Base-by-base conservation (phyloP, 2,113 vertebrate genomes). In the Alaudala cheleensis region DNA sequence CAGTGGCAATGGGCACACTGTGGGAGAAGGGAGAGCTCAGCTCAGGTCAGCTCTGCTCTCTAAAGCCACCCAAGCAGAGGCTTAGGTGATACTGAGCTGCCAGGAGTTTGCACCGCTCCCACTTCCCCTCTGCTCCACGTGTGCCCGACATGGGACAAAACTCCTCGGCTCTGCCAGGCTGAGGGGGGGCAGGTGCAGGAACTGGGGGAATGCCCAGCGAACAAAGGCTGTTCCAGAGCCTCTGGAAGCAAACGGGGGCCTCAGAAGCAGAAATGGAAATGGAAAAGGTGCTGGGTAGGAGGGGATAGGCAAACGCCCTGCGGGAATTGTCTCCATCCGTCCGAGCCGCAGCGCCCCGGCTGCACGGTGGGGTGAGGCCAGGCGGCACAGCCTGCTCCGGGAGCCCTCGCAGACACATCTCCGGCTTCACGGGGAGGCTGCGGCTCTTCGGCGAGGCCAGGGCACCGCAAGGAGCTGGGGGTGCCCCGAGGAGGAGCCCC, bases 331-430 rank as follows among this genome's bases (percentile, higher is more conserved):
- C 26, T 11, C 18, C 6, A 0, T 24, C 47, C 39, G 12, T 34
- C 56, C 51, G 10, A 4, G 22, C 3, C 2, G 1, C n/a, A 45
- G 47, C 28, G 12, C 1, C 14, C 25, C 8, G 8, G 40, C 40
- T 4, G 12, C 6, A 0, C 5, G 16, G 9, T 0, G 1, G 34
- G 50, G 6, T 1, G 19, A 42, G 10, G 28, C 25, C 34, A 4
- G 40, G 58, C 5, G 2, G 53, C 67, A 10, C 53, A 21, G 40
- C 25, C 31, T 6, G 2, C 3, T 2, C 49, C 5, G 1, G 34
- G 23, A 60, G 49, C 62, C 33, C 28, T 26, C 6, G 14, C 44
- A 54, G 54, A 34, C 14, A 65, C 18, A 51, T 14, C 17, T n/a
- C 24, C 0, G 0, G 26, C 28, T 13, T 49, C 34, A 3, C 2